phyloP scores from a whole-genome alignment of 2,888 invertebrate species.

The Anodontia alba region DNA sequence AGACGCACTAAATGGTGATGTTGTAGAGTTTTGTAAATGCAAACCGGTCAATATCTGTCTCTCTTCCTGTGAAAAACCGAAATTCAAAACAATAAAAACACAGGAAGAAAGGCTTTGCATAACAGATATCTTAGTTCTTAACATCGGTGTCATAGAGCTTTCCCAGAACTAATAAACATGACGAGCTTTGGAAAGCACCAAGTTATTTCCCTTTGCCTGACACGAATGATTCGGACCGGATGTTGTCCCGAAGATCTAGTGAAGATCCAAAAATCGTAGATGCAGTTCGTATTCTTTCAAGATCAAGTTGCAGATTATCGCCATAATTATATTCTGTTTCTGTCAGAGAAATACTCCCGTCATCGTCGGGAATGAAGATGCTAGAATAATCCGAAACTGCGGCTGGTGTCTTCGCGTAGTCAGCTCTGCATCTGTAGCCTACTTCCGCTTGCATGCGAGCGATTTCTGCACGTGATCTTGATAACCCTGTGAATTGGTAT shows the following conservation, averaged over 20 bases:
- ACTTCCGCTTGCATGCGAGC: constrained; percentile 55
- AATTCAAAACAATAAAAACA: too few relatives aligned
- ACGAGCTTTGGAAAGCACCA: too few relatives aligned
- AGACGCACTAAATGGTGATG: too few relatives aligned
- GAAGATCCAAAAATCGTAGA: constrained; percentile 66
- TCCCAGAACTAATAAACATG: too few relatives aligned
- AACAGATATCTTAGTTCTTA: too few relatives aligned
- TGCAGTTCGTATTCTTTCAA: constrained; percentile 64
- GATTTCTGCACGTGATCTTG: constrained; percentile 61
- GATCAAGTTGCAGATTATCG: constrained; percentile 63
- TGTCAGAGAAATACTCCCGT: constrained; percentile 68
- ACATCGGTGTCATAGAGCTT: too few relatives aligned
- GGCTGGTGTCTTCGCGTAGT: constrained; percentile 66
- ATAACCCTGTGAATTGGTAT: constrained; percentile 55
- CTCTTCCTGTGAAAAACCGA: too few relatives aligned
- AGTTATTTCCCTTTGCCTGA: constrained; percentile 34
- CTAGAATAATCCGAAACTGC: constrained; percentile 67
- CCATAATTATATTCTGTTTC: constrained; percentile 53
- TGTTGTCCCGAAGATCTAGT: constrained; percentile 51
- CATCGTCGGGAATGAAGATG: constrained; percentile 69
- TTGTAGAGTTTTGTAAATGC: too few relatives aligned
- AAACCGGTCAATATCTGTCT: too few relatives aligned
- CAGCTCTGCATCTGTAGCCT: constrained; percentile 54
- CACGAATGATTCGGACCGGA: constrained; percentile 57
- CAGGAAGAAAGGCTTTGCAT: too few relatives aligned